These are phyloP conservation scores for Drosophila burlai DNA, from an alignment of 1,140 invertebrate genomes.

Conservation along the genomic window DNA sequence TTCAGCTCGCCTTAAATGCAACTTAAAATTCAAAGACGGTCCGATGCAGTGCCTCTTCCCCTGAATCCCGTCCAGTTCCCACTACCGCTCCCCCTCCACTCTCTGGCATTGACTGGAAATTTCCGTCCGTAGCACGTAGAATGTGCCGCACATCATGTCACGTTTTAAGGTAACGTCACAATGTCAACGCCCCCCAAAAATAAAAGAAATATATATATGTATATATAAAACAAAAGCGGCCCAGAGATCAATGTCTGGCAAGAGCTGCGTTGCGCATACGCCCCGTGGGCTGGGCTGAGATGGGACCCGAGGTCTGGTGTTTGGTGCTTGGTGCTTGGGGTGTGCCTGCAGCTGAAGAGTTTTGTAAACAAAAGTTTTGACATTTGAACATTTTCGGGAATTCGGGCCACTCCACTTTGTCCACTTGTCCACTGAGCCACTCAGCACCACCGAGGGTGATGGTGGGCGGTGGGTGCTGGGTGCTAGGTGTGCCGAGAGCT, in stretches of 20 bases:
- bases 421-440: slow-evolving; percentile 28
- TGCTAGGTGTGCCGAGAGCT: slow-evolving; percentile 27
- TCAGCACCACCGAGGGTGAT: slow-evolving; percentile 2
- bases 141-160: slow-evolving; percentile 62
- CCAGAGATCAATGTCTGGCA: slow-evolving; percentile 62
- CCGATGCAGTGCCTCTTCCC: slow-evolving; percentile 16
- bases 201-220: neutral
- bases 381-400: slow-evolving; percentile 44
- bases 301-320: neutral
- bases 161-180: slow-evolving; percentile 53
- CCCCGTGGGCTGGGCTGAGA: slow-evolving; percentile 27
- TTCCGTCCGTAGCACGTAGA: slow-evolving; percentile 55
- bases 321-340: neutral
- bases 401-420: slow-evolving; percentile 15
- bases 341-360: slow-evolving; percentile 30
- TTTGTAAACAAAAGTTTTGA: slow-evolving; percentile 64
- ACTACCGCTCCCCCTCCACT: neutral
- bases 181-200: slow-evolving; percentile 60
- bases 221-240: slow-evolving; percentile 18
- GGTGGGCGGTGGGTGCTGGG: slow-evolving; percentile 1
- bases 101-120: slow-evolving; percentile 44
- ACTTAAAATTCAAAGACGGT: slow-evolving; percentile 61
- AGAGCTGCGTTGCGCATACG: slow-evolving; percentile 57
- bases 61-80: neutral
- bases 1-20: slow-evolving; percentile 32